Conservation (phyloP, 2,888 invertebrate genomes). For the Tetragonisca angustula region DNA sequence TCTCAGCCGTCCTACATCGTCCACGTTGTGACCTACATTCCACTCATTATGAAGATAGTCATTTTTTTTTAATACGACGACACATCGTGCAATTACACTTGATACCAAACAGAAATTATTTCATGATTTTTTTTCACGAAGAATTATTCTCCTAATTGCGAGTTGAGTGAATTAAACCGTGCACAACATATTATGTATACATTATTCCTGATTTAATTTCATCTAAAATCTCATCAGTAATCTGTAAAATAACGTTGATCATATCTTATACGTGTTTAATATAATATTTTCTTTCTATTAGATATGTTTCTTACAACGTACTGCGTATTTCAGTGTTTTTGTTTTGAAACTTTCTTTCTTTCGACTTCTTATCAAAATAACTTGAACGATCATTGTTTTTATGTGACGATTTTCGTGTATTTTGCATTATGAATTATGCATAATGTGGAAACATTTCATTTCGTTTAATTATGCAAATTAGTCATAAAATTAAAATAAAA, state of each 20-base stretch:
- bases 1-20: constrained; percentile 13
- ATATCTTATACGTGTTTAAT: too few species aligned
- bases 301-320: neutral
- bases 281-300: too few species aligned
- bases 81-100: constrained; percentile 4
- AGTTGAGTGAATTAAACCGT: neutral
- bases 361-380: neutral
- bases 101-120: neutral
- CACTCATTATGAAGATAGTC: constrained; percentile 19
- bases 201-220: too few species aligned
- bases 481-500: too few species aligned
- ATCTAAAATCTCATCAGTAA: neutral
- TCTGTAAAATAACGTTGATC: neutral
- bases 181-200: neutral
- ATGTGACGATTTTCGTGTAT: neutral
- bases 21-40: constrained; percentile 22
- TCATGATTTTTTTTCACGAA: neutral
- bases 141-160: neutral
- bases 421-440: neutral
- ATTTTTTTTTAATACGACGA: constrained; percentile 29
- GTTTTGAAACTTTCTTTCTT: constrained; percentile 6
- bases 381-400: neutral
- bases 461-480: too few species aligned
- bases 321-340: neutral
- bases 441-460: too few species aligned